Evolutionary conservation across 2,888 invertebrate species (phyloP), one percentile per base, ranked within the genome.

Genomic region (Tiphia femorata): DNA sequence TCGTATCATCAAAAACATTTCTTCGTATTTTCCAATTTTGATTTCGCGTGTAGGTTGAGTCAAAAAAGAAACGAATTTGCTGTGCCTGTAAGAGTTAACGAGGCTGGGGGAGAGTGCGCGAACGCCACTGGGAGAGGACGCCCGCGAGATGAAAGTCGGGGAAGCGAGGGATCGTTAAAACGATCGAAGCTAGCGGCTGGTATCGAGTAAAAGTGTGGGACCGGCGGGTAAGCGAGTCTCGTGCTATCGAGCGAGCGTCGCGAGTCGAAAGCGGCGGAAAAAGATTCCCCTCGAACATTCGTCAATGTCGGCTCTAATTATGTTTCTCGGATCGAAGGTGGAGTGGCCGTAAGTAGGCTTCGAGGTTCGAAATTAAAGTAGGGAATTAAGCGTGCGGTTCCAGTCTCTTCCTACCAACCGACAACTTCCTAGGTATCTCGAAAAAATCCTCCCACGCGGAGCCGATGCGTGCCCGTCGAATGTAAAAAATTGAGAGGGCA

Each of bases 101-200:
- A 35, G 17, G 17, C 23, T n/a, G n/a, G 25, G 25, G 12, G 17
- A 7, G 16, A 33, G 7, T 2, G 16, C 7, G 16, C 2, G 8
- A 8, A 5, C 5, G 25, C 5, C 41, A 16, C 5, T 8, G 41
- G 41, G 10, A 23, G n/a, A 12, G 20, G 41, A 19, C 1, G 30
- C 12, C 55, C 44, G 52, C 53, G 43, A 52, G 66, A 65, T 62
- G 58, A 66, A 66, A 66, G 58, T 52, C 58, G 51, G 48, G 43
- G 62, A 57, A 57, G 50, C 51, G 57, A 27, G 50, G n/a, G 41
- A 41, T 41, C 41, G 23, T 41, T 42, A 25, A 35, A 35, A 14
- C 16, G 3, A 14, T 42, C 23, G 25, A 37, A 25, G 25, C 25
- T 6, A 25, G 16, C 19, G 37, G 19, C 37, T 37, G 17, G 17